Conservation (phyloP, 2,113 vertebrate species). For the Macquaria ambigua region DNA sequence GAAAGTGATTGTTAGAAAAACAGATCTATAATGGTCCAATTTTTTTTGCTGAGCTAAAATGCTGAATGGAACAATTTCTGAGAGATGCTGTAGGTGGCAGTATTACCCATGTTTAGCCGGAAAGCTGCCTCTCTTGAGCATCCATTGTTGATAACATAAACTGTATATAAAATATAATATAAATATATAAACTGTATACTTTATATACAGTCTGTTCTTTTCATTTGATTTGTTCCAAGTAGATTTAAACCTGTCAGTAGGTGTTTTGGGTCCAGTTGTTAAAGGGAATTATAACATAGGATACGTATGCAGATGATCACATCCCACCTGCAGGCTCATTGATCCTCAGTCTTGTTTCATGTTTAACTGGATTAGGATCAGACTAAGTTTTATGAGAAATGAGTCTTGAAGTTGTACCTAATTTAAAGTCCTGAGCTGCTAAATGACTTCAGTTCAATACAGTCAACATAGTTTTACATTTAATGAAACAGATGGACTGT, state of each 20-base stretch:
- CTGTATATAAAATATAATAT: too few species aligned
- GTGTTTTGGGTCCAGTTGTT: background rate
- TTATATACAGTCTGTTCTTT: background rate
- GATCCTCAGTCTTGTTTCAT: background rate
- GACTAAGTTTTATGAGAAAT: background rate
- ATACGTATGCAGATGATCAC: background rate
- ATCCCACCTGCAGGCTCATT: background rate
- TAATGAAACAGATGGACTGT: background rate
- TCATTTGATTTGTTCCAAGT: background rate
- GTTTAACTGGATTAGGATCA: background rate
- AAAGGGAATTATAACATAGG: background rate
- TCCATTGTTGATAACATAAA: background rate
- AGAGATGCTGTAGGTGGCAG: slow-evolving; percentile 60
- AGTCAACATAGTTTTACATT: background rate
- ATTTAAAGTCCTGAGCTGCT: background rate
- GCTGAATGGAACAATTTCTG: background rate
- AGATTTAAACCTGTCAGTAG: background rate
- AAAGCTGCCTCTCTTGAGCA: background rate
- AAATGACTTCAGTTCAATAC: background rate
- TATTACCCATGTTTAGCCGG: background rate
- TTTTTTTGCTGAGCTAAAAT: background rate
- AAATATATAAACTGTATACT: too few species aligned
- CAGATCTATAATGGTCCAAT: background rate
- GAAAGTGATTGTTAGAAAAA: background rate
- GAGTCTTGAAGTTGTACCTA: background rate